Conservation (phyloP, 2,797 vertebrate genomes). For the Helicolenus hilgendorfi region DNA sequence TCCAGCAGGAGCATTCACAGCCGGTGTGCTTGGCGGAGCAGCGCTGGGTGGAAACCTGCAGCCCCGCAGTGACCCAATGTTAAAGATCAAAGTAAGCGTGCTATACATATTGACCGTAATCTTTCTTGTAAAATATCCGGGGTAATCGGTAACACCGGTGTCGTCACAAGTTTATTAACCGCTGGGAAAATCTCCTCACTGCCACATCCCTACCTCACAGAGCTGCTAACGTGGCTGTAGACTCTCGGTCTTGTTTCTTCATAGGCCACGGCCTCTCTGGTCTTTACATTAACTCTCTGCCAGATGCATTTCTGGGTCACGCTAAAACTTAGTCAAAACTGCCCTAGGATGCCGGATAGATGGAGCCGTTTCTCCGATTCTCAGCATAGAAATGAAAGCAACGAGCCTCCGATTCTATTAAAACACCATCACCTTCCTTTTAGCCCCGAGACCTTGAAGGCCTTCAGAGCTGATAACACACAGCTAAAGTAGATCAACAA, state of each 20-base stretch:
- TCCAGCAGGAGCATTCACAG: too few species aligned
- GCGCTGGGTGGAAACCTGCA: too few species aligned
- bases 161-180: too few species aligned
- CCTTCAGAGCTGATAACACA: slow-evolving; percentile 38
- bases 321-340: background rate
- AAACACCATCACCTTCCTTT: slow-evolving; percentile 34
- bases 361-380: background rate
- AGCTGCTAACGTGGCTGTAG: background rate
- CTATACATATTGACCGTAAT: too few species aligned
- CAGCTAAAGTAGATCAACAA: slow-evolving; percentile 56
- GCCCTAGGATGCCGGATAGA: background rate
- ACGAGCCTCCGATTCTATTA: slow-evolving; percentile 21
- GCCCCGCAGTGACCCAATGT: too few species aligned
- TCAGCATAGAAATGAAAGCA: slow-evolving; percentile 19
- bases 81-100: too few species aligned
- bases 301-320: slow-evolving; percentile 26
- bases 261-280: slow-evolving; percentile 7
- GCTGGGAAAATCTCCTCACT: too few species aligned
- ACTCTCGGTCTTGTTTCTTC: slow-evolving; percentile 19
- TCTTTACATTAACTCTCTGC: slow-evolving; percentile 10
- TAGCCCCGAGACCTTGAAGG: slow-evolving; percentile 35
- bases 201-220: background rate
- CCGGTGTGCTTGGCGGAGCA: too few species aligned
- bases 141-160: too few species aligned
- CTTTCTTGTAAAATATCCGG: too few species aligned